These are phyloP conservation scores for Dichetophora obliterata DNA, from an alignment of 2,888 invertebrate species.

Conservation along the genomic window DNA sequence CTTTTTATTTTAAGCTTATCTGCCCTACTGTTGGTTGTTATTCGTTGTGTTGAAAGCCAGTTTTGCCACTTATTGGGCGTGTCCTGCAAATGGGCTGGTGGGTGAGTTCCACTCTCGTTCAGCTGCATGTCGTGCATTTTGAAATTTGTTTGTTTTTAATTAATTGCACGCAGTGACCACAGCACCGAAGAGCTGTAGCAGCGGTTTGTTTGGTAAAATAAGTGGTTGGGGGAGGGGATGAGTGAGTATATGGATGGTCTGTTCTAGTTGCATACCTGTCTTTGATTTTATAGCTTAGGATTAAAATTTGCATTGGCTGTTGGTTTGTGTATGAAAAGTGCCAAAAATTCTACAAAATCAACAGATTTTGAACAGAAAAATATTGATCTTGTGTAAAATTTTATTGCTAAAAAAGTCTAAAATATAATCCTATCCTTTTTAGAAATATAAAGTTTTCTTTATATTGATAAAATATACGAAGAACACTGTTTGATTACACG, in stretches of 20 bases:
- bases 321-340: no score
- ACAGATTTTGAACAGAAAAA: no score
- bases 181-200: neutral
- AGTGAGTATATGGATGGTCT: slow-evolving; percentile 7
- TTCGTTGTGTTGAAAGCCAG: no score
- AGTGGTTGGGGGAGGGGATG: slow-evolving; percentile 38
- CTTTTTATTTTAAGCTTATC: neutral
- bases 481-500: no score
- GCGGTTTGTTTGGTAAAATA: neutral
- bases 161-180: slow-evolving; percentile 51
- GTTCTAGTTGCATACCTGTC: neutral
- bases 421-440: no score
- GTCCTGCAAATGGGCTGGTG: neutral
- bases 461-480: no score
- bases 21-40: neutral
- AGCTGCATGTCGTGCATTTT: slow-evolving; percentile 40
- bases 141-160: slow-evolving; percentile 54
- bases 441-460: no score
- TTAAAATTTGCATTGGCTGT: neutral
- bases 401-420: no score
- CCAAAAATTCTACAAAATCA: no score
- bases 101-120: neutral
- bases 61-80: neutral
- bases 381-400: no score
- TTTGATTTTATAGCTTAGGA: slow-evolving; percentile 1